Evolutionary conservation across 2,113 vertebrate species (phyloP).

Genomic region (Tenrec ecaudatus): DNA sequence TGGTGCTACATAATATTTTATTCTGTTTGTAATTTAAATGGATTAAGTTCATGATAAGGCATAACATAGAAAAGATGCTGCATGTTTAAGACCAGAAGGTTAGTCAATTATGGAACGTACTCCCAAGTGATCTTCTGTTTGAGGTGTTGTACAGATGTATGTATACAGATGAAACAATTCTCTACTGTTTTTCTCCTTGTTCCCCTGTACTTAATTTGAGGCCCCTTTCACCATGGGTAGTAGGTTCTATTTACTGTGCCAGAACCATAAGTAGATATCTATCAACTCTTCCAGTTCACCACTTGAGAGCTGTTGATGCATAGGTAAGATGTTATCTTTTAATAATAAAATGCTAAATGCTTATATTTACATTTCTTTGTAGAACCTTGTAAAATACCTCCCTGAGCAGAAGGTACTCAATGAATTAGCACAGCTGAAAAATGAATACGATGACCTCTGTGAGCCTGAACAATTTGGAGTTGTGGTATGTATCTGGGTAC

Average conservation of each 20-base stretch:
- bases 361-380: slow-evolving; percentile 78
- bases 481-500: slow-evolving; percentile 91
- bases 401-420: slow-evolving; percentile 96
- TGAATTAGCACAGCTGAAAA: slow-evolving; percentile 93
- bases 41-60: not conserved
- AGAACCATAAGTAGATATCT: not conserved
- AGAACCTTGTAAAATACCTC: slow-evolving; percentile 98
- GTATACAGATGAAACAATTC: not conserved
- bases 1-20: slow-evolving; percentile 36
- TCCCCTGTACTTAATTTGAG: not conserved
- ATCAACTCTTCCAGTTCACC: not conserved
- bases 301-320: not conserved
- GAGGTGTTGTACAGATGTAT: not conserved
- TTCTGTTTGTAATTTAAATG: not conserved
- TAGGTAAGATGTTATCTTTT: not conserved
- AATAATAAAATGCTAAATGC: slow-evolving; percentile 11
- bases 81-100: not conserved
- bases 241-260: not conserved
- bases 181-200: not conserved
- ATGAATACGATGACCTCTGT: slow-evolving; percentile 95
- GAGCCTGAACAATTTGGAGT: slow-evolving; percentile 98
- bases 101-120: not conserved
- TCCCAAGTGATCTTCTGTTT: not conserved
- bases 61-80: slow-evolving; percentile 14
- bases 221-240: not conserved